phyloP scores from a whole-genome alignment of 2,797 vertebrate genomes.

The Thunnus albacares region DNA sequence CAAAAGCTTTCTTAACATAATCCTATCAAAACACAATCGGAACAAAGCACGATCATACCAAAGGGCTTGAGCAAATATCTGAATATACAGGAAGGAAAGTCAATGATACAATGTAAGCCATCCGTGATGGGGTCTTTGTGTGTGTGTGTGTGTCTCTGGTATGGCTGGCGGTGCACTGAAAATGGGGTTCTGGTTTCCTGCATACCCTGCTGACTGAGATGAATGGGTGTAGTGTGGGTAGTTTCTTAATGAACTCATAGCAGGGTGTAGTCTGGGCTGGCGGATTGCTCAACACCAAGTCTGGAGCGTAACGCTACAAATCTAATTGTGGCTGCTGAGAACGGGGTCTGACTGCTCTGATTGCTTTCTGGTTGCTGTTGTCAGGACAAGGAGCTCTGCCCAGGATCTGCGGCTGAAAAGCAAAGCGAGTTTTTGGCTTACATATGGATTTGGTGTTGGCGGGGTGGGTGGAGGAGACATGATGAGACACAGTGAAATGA shows the following conservation, averaged over 20 bases:
- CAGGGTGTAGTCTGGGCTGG: constrained; percentile 68
- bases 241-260: constrained; percentile 77
- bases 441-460: constrained; percentile 43
- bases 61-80: constrained; percentile 36
- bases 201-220: constrained; percentile 71
- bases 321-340: constrained; percentile 74
- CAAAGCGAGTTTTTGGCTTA: constrained; percentile 50
- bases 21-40: constrained; percentile 37
- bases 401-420: constrained; percentile 61
- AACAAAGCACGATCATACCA: constrained; percentile 38
- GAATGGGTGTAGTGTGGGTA: constrained; percentile 71
- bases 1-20: constrained; percentile 50
- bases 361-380: constrained; percentile 65
- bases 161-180: constrained; percentile 49
- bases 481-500: constrained; percentile 50
- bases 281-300: constrained; percentile 63
- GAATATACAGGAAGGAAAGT: constrained; percentile 45
- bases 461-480: constrained; percentile 43
- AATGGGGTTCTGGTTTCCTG: constrained; percentile 72
- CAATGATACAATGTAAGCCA: constrained; percentile 50
- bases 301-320: constrained; percentile 66
- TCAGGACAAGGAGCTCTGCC: constrained; percentile 63
- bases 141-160: constrained; percentile 37
- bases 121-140: constrained; percentile 59
- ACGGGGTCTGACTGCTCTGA: constrained; percentile 52